These are phyloP conservation scores for Rapana venosa DNA, from an alignment of 2,888 invertebrate species.

Conservation along the genomic window DNA sequence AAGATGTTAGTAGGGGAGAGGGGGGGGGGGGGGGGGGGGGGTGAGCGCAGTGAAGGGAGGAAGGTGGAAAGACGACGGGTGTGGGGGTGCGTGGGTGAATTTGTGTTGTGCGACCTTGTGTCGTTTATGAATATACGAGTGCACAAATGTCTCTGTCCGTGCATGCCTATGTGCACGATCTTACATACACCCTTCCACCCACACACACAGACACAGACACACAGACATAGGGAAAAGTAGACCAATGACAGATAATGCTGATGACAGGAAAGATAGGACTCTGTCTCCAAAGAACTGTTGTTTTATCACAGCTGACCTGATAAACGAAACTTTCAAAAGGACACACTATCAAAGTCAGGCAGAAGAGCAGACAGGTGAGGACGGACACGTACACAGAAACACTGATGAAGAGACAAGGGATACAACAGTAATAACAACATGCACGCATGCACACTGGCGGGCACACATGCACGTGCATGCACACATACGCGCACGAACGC, in stretches of 20 bases:
- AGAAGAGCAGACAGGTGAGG: neutral
- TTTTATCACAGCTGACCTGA: no score
- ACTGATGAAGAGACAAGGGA: neutral
- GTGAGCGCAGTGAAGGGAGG: no score
- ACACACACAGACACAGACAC: constrained; percentile 1
- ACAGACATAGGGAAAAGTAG: neutral
- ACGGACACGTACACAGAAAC: neutral
- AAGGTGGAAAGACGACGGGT: no score
- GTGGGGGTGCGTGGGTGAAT: no score
- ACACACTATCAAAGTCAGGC: neutral
- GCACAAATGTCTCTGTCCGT: neutral
- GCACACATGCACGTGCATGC: neutral
- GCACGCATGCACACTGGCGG: neutral
- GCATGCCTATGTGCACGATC: neutral
- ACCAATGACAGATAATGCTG: no score
- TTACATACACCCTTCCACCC: neutral
- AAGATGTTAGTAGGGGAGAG: no score
- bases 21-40: no score
- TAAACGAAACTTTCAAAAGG: no score
- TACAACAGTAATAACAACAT: no score
- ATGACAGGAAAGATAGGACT: no score
- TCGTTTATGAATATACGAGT: neutral
- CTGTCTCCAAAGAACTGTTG: no score
- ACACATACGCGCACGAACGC: constrained; percentile 12
- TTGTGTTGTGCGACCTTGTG: no score